These are phyloP conservation scores for Synergus umbraculus DNA, from an alignment of 2,888 invertebrate genomes.

Conservation along the genomic window DNA sequence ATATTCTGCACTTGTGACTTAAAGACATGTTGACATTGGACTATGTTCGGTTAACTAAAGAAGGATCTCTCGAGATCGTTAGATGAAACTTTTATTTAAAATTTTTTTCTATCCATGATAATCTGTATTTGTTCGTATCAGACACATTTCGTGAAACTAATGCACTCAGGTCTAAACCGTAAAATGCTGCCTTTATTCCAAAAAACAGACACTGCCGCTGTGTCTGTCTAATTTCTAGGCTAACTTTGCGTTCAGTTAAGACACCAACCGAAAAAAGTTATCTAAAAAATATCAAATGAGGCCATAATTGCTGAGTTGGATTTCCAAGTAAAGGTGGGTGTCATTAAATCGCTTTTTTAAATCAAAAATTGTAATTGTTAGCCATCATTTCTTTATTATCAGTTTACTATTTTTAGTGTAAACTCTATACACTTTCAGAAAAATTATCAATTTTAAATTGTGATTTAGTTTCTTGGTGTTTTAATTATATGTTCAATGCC, in stretches of 20 bases:
- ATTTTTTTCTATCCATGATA: conserved; percentile 22
- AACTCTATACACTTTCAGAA: neutral
- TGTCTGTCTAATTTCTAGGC: conserved; percentile 74
- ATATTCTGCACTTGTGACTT: conserved; percentile 10
- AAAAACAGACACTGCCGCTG: conserved; percentile 62
- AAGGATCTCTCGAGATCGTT: conserved; percentile 21
- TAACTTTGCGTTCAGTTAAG: conserved; percentile 64
- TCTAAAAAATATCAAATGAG: conserved; percentile 60
- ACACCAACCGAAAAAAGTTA: conserved; percentile 59
- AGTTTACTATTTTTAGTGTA: neutral
- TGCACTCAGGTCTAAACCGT: conserved; percentile 73
- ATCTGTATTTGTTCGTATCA: conserved; percentile 47
- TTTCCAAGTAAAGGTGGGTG: conserved; percentile 71
- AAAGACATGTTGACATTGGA: conserved; percentile 15
- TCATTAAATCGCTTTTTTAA: conserved; percentile 5
- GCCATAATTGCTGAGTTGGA: conserved; percentile 67
- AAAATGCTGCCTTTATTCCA: conserved; percentile 75
- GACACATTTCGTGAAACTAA: conserved; percentile 65
- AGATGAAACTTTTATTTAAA: conserved; percentile 9
- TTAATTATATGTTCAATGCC: neutral
- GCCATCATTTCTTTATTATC: neutral
- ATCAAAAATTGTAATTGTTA: neutral
- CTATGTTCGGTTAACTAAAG: neutral
- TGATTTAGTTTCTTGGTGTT: neutral
- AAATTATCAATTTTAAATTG: no score